Base-by-base conservation (phyloP, 1,140 invertebrate genomes). In the Nylanderia fulva region DNA sequence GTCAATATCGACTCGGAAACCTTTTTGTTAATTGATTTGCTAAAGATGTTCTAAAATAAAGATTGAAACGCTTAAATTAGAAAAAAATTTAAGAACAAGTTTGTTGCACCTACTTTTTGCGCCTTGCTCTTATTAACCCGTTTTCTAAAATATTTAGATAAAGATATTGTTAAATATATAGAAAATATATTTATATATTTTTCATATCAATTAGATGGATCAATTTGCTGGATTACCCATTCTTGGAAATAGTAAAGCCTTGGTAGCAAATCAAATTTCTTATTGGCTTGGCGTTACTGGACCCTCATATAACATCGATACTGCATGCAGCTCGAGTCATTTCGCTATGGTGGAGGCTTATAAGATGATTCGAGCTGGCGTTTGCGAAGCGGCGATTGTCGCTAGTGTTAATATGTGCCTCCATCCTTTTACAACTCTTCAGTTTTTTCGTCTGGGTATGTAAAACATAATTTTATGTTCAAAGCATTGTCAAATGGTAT, bases 261-360 rank as follows among this genome's bases (percentile, higher is more conserved):
- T 99, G 98, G 96, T 99, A 92, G 97, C 98, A 1, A 98, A 99
- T 91, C 95, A 98, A 71, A 96, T 99, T 36, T 99, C 98, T 0
- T 97, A 97, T 85, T 96, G 95, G 92, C 90, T 97, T 8, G 96
- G 97, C 63, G 90, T 96, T 0, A 96, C 96, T 82, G 97, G 97
- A 39, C 98, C 98, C 0, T 98, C 98, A 63, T 97, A 97, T 93
- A 95, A 97, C 2, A 95, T 98, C 0, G 98, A 99, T 91, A 97
- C 98, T 13, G 98, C 98, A 13, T 99, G 98, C 94, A 98, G 98
- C 61, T 99, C 98, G 36, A 98, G 98, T 79, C 95, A 98, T 72
- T 96, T 97, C 82, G 98, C 98, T 0, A 90, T 99, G 9, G 97
- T 98, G 88, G 96, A 98, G 88, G 98, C 98, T 4, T 97, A 98